phyloP scores from a whole-genome alignment of 2,797 vertebrate genomes.

The Amazonetta brasiliensis region DNA sequence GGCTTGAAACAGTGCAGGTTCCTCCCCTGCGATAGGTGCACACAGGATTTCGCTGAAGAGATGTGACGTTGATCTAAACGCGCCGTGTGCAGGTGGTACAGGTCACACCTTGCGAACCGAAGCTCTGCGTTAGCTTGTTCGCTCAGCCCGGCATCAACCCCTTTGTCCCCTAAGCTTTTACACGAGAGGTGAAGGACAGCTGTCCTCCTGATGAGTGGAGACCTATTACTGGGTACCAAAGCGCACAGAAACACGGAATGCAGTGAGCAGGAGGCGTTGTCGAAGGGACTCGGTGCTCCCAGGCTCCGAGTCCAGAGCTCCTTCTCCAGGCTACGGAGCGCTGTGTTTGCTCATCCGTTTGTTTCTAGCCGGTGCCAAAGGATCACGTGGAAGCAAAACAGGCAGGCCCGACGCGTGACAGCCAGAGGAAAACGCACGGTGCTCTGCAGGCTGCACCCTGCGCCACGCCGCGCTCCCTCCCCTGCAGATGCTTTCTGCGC shows the following conservation, averaged over 20 bases:
- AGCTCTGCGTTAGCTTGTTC: not conserved
- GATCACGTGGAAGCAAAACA: not conserved
- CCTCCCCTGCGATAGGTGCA: not conserved
- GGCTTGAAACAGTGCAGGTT: not conserved
- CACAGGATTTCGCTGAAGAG: not conserved
- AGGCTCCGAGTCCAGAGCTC: not conserved
- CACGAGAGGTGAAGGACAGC: not conserved
- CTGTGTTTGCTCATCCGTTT: rapidly evolving
- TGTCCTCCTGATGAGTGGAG: not conserved
- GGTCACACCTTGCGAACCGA: not conserved
- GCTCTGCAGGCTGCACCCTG: not conserved
- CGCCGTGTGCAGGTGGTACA: rapidly evolving
- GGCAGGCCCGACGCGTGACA: rapidly evolving
- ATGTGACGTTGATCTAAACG: not conserved
- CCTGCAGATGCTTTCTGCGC: not conserved
- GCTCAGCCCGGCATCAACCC: not conserved
- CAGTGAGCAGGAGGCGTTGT: rapidly evolving
- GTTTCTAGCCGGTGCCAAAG: not conserved
- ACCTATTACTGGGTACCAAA: not conserved
- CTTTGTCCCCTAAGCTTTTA: not conserved
- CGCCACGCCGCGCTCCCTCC: rapidly evolving
- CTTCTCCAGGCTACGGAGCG: not conserved
- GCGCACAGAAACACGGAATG: not conserved
- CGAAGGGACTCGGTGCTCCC: not conserved
- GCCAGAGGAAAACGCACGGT: not conserved